Conservation (phyloP, 2,797 vertebrate genomes). For the Pseudochromis fuscus region DNA sequence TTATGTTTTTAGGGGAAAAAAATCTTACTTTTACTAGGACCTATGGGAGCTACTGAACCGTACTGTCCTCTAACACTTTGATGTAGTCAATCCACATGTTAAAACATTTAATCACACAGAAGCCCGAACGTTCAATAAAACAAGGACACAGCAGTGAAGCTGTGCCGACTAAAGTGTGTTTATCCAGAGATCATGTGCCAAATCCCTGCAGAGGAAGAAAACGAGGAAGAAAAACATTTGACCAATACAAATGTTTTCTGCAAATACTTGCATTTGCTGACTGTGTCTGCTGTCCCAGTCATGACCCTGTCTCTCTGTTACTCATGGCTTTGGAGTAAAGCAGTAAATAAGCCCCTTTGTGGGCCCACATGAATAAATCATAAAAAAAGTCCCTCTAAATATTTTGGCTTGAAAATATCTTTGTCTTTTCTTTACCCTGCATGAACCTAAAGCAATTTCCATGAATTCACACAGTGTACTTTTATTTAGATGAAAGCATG, state of each 20-base stretch:
- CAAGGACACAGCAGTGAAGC: conserved; percentile 2
- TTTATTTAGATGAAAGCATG: neutral
- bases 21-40: conserved; percentile 4
- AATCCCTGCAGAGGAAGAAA: neutral
- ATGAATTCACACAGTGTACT: neutral
- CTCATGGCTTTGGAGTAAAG: conserved; percentile 3
- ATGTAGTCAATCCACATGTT: conserved; percentile 21
- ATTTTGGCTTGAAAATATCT: neutral
- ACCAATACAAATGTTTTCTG: conserved; percentile 5
- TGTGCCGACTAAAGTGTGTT: conserved; percentile 26
- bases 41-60: neutral
- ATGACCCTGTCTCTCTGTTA: neutral
- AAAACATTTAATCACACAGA: conserved; percentile 17
- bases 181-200: conserved; percentile 5
- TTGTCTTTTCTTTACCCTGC: neutral
- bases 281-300: conserved; percentile 6
- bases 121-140: conserved; percentile 13
- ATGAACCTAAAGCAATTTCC: neutral
- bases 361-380: conserved; percentile 25
- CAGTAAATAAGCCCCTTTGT: conserved; percentile 2
- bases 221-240: conserved; percentile 12
- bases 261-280: conserved; percentile 1
- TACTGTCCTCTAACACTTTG: neutral
- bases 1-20: neutral
- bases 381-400: neutral